phyloP scores from a whole-genome alignment of 2,797 vertebrate genomes.

The Semotilus atromaculatus region DNA sequence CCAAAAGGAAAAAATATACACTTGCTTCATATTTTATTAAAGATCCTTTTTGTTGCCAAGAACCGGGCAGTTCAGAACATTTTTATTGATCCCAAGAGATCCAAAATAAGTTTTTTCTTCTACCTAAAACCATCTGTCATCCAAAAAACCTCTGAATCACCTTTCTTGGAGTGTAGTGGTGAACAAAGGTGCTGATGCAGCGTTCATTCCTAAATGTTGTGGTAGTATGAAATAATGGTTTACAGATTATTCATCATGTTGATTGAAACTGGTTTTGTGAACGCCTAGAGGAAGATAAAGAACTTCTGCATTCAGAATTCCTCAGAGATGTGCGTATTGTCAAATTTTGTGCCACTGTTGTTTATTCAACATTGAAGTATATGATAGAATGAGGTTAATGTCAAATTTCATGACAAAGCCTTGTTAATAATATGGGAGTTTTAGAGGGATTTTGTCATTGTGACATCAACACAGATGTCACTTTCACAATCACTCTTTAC shows the following conservation, averaged over 20 bases:
- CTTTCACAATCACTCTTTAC: no score
- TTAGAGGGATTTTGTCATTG: background rate
- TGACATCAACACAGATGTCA: background rate
- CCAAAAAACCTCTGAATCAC: background rate
- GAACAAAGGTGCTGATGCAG: constrained; percentile 20
- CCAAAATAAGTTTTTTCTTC: background rate
- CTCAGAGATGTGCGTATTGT: background rate
- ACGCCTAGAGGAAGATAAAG: background rate
- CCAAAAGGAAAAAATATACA: background rate
- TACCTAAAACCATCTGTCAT: background rate
- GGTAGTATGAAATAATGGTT: background rate
- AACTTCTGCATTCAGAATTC: background rate
- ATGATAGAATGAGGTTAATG: constrained; percentile 22
- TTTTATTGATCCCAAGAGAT: background rate
- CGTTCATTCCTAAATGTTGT: constrained; percentile 7
- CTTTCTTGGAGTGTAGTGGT: background rate
- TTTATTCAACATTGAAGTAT: background rate
- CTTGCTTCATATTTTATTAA: constrained; percentile 21
- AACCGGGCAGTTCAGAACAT: background rate
- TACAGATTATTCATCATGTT: constrained; percentile 6
- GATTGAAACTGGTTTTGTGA: background rate
- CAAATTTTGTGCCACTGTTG: background rate
- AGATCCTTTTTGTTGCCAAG: constrained; percentile 5
- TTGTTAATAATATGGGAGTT: background rate
- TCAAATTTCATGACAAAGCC: background rate